Evolutionary conservation across 2,888 invertebrate genomes (phyloP).

Genomic region (Notodonta ziczac): DNA sequence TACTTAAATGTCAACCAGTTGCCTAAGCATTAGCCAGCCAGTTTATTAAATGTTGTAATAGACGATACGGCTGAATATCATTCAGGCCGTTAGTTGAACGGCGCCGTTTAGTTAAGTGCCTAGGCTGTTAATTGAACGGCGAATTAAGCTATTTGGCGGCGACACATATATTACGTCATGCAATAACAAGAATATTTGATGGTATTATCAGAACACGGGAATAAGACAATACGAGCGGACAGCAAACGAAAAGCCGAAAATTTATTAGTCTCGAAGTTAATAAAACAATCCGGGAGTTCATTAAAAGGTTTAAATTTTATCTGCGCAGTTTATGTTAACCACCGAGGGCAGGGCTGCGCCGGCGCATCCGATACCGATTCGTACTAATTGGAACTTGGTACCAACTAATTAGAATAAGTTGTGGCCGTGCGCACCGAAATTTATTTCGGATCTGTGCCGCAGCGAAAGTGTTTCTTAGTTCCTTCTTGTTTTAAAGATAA

Average conservation of each 20-base stretch:
- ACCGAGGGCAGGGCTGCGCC: constrained; percentile 50
- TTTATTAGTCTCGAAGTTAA: constrained; percentile 65
- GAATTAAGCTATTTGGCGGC: no score
- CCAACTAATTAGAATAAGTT: constrained; percentile 76
- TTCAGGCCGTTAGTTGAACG: no score
- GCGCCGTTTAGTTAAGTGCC: no score
- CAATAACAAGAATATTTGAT: constrained; percentile 33
- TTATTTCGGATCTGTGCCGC: constrained; percentile 51
- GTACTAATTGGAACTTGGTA: constrained; percentile 74
- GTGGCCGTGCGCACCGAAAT: constrained; percentile 48
- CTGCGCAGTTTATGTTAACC: constrained; percentile 74
- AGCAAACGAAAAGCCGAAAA: constrained; percentile 56
- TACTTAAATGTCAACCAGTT: no score
- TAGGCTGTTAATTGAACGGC: no score
- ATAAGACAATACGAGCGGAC: constrained; percentile 41
- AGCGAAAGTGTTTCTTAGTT: constrained; percentile 48
- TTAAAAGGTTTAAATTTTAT: constrained; percentile 77
- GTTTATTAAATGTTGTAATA: no score
- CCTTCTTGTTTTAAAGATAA: constrained; percentile 34
- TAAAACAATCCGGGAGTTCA: constrained; percentile 72
- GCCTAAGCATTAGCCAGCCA: no score
- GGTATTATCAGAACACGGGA: constrained; percentile 45
- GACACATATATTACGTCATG: background rate
- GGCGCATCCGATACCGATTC: constrained; percentile 63
- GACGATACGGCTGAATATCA: no score